Evolutionary conservation across 1,140 invertebrate species (phyloP).

Genomic region (Aleiodes sp.): DNA sequence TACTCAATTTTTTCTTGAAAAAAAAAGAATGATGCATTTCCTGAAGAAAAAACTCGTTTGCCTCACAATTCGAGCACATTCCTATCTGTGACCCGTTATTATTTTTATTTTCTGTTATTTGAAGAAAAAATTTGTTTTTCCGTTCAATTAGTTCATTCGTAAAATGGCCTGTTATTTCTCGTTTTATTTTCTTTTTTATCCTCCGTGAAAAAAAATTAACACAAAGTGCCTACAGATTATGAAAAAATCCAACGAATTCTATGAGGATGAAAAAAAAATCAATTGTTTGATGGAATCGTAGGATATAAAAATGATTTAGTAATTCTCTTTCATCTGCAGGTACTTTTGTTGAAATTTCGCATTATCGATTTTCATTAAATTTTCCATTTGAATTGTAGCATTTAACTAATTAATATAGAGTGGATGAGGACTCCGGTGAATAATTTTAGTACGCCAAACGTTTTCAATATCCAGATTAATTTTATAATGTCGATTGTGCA

Average conservation of each 20-base stretch:
- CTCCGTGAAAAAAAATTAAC: conserved; percentile 30
- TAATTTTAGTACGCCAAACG: conserved; percentile 1
- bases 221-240: conserved; percentile 13
- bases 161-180: conserved; percentile 54
- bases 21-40: conserved; percentile 11
- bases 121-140: conserved; percentile 48
- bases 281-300: no score
- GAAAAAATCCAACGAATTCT: conserved; percentile 19
- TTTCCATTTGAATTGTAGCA: conserved; percentile 23
- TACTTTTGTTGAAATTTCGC: background rate
- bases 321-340: background rate
- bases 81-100: background rate
- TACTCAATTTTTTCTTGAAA: conserved; percentile 31
- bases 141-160: conserved; percentile 45
- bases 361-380: conserved; percentile 12
- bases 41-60: conserved; percentile 20
- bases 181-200: conserved; percentile 57
- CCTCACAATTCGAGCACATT: conserved; percentile 40
- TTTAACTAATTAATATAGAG: conserved; percentile 14
- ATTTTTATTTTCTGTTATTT: conserved; percentile 38
- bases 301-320: background rate
- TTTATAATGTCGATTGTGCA: background rate
- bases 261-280: background rate
- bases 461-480: background rate
- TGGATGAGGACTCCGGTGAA: conserved; percentile 41